Conservation (phyloP, 2,113 vertebrate species). For the Pelusios castaneus region DNA sequence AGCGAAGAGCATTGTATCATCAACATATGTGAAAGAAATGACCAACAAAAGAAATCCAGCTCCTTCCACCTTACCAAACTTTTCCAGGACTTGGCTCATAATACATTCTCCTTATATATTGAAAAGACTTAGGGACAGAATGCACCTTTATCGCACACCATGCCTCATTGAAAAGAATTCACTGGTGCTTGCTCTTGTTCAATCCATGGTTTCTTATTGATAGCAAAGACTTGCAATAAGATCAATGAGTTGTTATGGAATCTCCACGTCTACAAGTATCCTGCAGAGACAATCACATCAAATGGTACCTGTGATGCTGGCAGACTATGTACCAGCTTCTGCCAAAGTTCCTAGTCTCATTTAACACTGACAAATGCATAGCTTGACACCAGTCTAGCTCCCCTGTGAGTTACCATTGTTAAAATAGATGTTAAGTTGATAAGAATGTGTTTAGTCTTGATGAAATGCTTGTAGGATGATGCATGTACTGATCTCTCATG, state of each 20-base stretch:
- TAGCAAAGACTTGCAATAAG: background rate
- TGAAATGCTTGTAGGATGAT: background rate
- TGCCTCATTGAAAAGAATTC: background rate
- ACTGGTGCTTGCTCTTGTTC: background rate
- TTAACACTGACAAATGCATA: background rate
- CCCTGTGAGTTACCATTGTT: background rate
- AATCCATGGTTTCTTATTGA: background rate
- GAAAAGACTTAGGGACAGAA: background rate
- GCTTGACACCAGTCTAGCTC: background rate
- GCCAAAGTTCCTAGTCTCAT: background rate
- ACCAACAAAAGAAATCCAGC: background rate
- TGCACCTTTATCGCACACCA: background rate
- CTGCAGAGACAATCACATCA: background rate
- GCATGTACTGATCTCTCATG: background rate
- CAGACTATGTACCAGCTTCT: background rate
- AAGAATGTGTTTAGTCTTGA: background rate
- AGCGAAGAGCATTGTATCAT: background rate
- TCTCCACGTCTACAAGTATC: background rate
- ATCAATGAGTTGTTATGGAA: background rate
- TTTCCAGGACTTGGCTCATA: background rate
- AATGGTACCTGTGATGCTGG: background rate
- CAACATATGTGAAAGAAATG: background rate
- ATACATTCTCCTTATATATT: background rate
- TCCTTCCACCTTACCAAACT: background rate
- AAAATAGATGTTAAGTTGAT: background rate